Evolutionary conservation across 2,888 invertebrate species (phyloP), one percentile per base, ranked within the genome.

Genomic region (Dysmachus trigonus): DNA sequence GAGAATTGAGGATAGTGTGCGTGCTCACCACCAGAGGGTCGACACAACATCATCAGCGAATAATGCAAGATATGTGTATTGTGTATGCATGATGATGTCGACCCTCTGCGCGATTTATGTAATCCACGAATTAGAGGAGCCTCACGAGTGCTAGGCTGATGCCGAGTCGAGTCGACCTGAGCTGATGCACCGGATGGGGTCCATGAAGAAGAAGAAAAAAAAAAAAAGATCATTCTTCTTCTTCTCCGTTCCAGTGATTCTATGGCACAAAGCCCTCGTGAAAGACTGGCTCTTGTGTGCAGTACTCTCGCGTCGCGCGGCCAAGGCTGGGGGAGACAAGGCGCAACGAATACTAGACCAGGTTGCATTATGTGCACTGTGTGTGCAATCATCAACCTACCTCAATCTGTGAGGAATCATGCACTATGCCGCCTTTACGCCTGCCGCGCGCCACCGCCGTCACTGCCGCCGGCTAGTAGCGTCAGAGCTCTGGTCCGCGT

Each of bases 191-290:
- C 22, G 47, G 38, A 71, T 72, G 77, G 1, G 27, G 18, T 22
- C 18, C 62, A n/a, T n/a, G 62, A 10, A 10, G 27, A 27, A 7
- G 18, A 27, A 18, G 22, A n/a, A n/a, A n/a, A n/a, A n/a, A n/a
- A n/a, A n/a, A n/a, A n/a, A n/a, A n/a, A n/a, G n/a, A n/a, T n/a
- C n/a, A 18, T 18, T 51, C 62, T 62, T 62, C 62, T 27, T 53
- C 62, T 62, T 62, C 27, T 72, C 71, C 86, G 87, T 86, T 87
- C 87, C 77, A 87, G 85, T 86, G 87, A 77, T 86, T 87, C 83
- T 77, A 71, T 85, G 87, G 87, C 87, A 87, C 81, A 87, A 82
- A 85, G 72, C 74, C 85, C 85, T 85, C 74, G 47, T 33, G 77
- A 87, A 74, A 83, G 79, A 72, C 72, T 72, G 30, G 15, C 41